Evolutionary conservation across 1,140 invertebrate genomes (phyloP), one percentile per base, ranked within the genome.

Genomic region (Drosophila obscura): DNA sequence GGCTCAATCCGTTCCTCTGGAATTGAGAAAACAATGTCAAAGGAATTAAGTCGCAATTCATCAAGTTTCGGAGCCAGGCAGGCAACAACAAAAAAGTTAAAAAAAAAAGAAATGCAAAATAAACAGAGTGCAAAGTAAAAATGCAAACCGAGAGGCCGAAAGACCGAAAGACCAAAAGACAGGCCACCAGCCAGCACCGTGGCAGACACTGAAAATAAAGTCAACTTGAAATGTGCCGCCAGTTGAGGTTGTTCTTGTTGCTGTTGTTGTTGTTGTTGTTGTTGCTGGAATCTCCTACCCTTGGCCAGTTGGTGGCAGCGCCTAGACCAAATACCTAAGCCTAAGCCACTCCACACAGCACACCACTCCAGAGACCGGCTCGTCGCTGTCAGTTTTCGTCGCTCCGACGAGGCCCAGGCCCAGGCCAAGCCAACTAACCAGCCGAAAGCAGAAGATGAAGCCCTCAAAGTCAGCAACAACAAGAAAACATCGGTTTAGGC

Each of bases 371-470:
- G 68, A 65, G 35, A 39, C 35, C 35, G 72, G 65, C 74, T 74
- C 69, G 82, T 82, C 82, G 79, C 78, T 82, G 82, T 88, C 82
- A 88, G 82, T 85, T 85, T 85, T 85, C 78, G 82, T 80, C 67
- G 80, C 22, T 24, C 22, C 22, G 7, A 28, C 28, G 7, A 31
- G 28, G 3, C 31, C 31, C 8, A 31, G 28, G 51, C 69, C 55
- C 45, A 49, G 51, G 51, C 67, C 73, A 63, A 84, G 77, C 77
- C 77, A 56, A 73, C 63, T 71, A 84, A 73, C 77, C 77, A 81
- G 78, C 82, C 83, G 66, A 87, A 88, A 87, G 83, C 83, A 89
- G 83, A 88, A 83, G 83, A 88, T 88, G 83, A 88, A 88, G 83
- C 83, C 83, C 83, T 88, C 83, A 88, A 88, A 88, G 83, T 88